Percentiles rank a stretch among this genome's conserved stretches.
These are phyloP conservation scores for Andrena bicolor DNA, from an alignment of 2,888 invertebrate species.

Conservation along the genomic window DNA sequence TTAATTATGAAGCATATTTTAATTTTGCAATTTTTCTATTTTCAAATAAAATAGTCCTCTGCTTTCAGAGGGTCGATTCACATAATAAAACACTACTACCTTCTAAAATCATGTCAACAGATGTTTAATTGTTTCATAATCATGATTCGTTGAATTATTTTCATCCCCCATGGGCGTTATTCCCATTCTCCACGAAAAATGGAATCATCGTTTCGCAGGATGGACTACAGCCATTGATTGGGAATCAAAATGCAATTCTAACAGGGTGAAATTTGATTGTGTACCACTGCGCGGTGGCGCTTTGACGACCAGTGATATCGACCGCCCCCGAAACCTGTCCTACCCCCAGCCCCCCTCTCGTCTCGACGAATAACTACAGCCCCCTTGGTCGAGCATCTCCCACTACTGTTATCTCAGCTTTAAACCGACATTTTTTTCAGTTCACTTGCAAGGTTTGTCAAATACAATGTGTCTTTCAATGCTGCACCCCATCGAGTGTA, in stretches of 20 bases:
- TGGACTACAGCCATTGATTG: conserved; percentile 2
- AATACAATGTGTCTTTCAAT: neutral
- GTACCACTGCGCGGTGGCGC: conserved; percentile 62
- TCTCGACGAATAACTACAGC: conserved; percentile 56
- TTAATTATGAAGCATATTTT: too few relatives aligned
- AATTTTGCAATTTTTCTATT: too few relatives aligned
- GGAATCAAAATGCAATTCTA: conserved; percentile 45
- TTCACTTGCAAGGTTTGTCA: neutral
- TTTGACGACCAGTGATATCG: conserved; percentile 71
- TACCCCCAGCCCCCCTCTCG: conserved; percentile 27
- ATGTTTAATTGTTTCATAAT: neutral
- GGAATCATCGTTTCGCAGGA: neutral
- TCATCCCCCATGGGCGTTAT: neutral
- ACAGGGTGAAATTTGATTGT: conserved; percentile 41
- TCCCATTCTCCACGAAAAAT: neutral
- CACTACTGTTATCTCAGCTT: conserved; percentile 27
- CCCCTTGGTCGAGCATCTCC: conserved; percentile 40
- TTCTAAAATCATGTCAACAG: neutral
- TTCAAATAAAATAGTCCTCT: too few relatives aligned
- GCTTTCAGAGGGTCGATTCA: too few relatives aligned
- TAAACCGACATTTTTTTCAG: neutral
- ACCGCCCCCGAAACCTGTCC: conserved; percentile 72
- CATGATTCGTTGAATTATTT: neutral
- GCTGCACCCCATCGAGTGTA: neutral
- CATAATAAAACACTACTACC: too few relatives aligned